A percentile compares a stretch with the other conserved stretches of the same genome.
Conservation (phyloP, 2,113 vertebrate species). For the Dromiciops gliroides region DNA sequence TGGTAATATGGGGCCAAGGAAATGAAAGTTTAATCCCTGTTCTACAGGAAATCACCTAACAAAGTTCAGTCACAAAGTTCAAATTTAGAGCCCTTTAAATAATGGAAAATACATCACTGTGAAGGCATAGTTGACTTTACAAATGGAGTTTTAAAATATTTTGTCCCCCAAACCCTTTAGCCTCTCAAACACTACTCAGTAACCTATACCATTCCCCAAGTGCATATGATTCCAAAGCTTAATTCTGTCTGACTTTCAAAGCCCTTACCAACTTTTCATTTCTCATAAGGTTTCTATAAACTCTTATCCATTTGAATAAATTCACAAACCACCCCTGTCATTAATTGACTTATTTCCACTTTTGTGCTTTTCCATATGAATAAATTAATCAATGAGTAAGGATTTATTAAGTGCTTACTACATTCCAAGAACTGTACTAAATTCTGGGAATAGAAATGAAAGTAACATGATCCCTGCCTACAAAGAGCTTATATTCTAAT, state of each 20-base stretch:
- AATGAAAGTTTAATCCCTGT: not conserved
- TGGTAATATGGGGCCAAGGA: not conserved
- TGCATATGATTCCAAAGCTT: not conserved
- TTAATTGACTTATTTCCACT: not conserved
- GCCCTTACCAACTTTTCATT: not conserved
- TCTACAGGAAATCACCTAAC: not conserved
- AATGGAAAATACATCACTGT: not conserved
- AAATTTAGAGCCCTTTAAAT: not conserved
- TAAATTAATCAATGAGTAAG: not conserved
- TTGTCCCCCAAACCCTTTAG: not conserved
- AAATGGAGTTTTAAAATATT: not conserved
- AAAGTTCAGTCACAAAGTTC: not conserved
- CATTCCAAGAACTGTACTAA: not conserved
- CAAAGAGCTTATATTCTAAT: not conserved
- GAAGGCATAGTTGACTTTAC: not conserved
- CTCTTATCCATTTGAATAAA: not conserved
- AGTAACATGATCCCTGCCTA: not conserved
- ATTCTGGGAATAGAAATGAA: not conserved
- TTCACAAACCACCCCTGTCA: not conserved
- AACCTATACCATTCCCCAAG: not conserved
- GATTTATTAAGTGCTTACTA: not conserved
- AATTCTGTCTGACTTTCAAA: not conserved
- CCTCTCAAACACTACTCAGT: not conserved
- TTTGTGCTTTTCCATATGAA: not conserved
- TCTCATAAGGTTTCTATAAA: not conserved